A percentile compares a stretch with the other conserved stretches of the same genome.
These are phyloP conservation scores for Andrena haemorrhoa DNA, from an alignment of 2,888 invertebrate species.

Conservation along the genomic window DNA sequence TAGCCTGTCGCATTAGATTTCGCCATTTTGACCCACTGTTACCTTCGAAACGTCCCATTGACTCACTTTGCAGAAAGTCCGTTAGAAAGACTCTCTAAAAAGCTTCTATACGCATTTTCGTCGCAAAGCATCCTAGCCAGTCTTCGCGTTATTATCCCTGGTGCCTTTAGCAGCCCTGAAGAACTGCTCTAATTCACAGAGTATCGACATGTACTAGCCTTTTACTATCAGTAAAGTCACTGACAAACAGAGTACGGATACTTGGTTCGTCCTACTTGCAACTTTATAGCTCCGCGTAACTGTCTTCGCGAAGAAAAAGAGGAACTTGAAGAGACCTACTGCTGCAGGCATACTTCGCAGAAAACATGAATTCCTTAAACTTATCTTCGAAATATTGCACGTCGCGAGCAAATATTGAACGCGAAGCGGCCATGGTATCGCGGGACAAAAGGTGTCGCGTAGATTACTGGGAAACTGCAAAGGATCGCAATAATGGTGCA, in stretches of 20 bases:
- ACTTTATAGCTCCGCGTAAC: conserved; percentile 7
- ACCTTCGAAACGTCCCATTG: not conserved
- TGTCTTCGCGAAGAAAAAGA: not conserved
- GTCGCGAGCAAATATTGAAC: not conserved
- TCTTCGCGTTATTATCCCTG: not conserved
- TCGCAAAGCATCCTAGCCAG: not conserved
- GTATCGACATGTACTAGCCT: too few species aligned
- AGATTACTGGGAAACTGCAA: too few species aligned
- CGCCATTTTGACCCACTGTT: conserved; percentile 3
- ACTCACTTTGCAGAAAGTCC: conserved; percentile 8
- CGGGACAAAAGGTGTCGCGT: not conserved
- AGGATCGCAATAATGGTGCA: not conserved
- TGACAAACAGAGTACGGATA: not conserved
- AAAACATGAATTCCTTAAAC: not conserved
- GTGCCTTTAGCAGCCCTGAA: not conserved
- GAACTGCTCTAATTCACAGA: not conserved
- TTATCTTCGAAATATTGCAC: not conserved
- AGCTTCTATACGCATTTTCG: not conserved
- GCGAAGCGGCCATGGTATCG: not conserved
- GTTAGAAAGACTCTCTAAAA: conserved; percentile 1
- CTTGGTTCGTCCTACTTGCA: conserved; percentile 21
- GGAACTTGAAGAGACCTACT: not conserved
- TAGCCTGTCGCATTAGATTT: conserved; percentile 1
- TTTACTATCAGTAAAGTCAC: not conserved
- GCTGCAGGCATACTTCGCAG: not conserved